Conservation (phyloP, 2,113 vertebrate species). For the Pseudopodoces humilis region DNA sequence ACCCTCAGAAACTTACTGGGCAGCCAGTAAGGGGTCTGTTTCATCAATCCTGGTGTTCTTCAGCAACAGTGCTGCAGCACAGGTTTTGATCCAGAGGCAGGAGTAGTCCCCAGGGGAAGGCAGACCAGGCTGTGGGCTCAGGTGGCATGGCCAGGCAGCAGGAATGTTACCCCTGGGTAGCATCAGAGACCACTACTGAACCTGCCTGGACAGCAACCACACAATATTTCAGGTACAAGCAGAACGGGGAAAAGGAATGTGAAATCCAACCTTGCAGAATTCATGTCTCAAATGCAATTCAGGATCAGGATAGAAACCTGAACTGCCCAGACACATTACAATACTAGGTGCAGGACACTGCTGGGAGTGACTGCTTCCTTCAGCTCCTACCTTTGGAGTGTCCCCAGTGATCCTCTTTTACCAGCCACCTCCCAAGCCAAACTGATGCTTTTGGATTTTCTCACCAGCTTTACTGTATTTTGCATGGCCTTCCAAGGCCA, state of each 20-base stretch:
- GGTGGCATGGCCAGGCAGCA: neutral
- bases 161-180: neutral
- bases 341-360: neutral
- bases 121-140: neutral
- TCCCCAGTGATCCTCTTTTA: neutral
- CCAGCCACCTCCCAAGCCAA: neutral
- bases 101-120: neutral
- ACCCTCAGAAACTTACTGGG: neutral
- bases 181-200: neutral
- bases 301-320: neutral
- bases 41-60: neutral
- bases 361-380: neutral
- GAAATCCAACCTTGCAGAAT: neutral
- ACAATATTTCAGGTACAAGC: neutral
- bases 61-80: neutral
- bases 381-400: neutral
- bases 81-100: neutral
- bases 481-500: neutral
- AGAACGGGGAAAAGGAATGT: neutral
- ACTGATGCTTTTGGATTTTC: neutral
- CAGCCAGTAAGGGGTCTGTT: neutral
- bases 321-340: neutral
- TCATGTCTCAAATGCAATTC: neutral
- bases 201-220: neutral
- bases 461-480: neutral